Evolutionary conservation across 2,888 invertebrate species (phyloP), one percentile per base, ranked within the genome.

Genomic region (Helobdella robusta): DNA sequence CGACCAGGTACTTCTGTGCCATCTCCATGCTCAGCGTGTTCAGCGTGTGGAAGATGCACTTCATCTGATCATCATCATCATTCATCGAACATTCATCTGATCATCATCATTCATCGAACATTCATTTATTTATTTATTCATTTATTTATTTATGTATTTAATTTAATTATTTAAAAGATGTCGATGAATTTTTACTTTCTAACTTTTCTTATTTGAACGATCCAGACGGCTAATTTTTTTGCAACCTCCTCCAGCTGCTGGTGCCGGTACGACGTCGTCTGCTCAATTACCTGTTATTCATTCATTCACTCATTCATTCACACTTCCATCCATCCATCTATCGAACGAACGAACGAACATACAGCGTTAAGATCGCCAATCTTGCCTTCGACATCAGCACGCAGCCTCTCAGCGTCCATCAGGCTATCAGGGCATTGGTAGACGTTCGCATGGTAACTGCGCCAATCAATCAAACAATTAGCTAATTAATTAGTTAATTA

Each of bases 11-110:
- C 81, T 98, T 98, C 81, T 95, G 94, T 0, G 97, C 97, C n/a
- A 98, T 95, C 79, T 98, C 97, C 84, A 98, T 83, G 81, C 97
- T 98, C 84, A 98, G 98, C 77, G 97, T 84, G 83, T 99, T 98
- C 75, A 98, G 82, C 0, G 94, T 97, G 82, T 94, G 92, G 81
- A 98, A 98, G 78, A 98, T 97, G 25, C 97, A 97, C 82, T 98
- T 98, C 79, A 98, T 97, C 83, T 98, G 98, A 75, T n/a, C n/a
- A n/a, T n/a, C n/a, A n/a, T n/a, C n/a, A n/a, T n/a, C n/a, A n/a
- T n/a, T n/a, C n/a, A n/a, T n/a, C n/a, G n/a, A n/a, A n/a, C n/a
- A n/a, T n/a, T n/a, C n/a, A n/a, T n/a, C n/a, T 68, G 78, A 76
- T 50, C 44, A 15, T 40, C n/a, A n/a, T n/a, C n/a, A n/a, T n/a